These are phyloP conservation scores for Eueides isabella DNA, from an alignment of 1,140 invertebrate genomes.

Conservation along the genomic window DNA sequence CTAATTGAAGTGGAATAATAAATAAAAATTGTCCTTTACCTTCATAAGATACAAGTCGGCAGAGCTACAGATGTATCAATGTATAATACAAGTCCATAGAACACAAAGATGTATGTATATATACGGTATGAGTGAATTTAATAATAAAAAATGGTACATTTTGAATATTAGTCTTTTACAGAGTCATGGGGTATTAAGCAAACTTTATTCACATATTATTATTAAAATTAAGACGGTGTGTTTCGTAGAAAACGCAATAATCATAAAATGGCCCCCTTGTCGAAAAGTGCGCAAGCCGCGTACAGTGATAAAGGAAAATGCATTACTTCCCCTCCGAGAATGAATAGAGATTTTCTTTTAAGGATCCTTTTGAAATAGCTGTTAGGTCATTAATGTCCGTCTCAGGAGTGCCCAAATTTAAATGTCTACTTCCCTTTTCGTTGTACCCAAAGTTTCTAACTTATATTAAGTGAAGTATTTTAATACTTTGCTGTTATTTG, in stretches of 20 bases:
- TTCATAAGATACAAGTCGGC: no score
- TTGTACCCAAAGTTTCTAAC: slow-evolving; percentile 48
- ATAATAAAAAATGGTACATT: no score
- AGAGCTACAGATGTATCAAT: no score
- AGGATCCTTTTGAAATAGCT: slow-evolving; percentile 70
- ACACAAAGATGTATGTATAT: no score
- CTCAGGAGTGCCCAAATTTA: slow-evolving; percentile 67
- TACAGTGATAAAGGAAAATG: slow-evolving; percentile 77
- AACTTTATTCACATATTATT: neutral
- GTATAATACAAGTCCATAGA: no score
- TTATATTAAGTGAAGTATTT: slow-evolving; percentile 1
- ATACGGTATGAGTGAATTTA: no score
- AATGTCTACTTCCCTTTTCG: slow-evolving; percentile 68
- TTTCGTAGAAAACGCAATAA: slow-evolving; percentile 70
- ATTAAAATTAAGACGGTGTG: slow-evolving; percentile 57
- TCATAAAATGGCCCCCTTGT: slow-evolving; percentile 73
- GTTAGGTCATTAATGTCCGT: slow-evolving; percentile 69
- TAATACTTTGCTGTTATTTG: neutral
- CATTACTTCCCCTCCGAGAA: slow-evolving; percentile 73
- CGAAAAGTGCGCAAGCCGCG: slow-evolving; percentile 67
- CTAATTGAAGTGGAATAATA: no score
- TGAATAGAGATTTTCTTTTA: slow-evolving; percentile 68
- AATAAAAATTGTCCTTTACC: no score
- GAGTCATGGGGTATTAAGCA: neutral
- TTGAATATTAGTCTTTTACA: no score